These are phyloP conservation scores for Megalonaias nervosa DNA, from an alignment of 1,140 invertebrate genomes.

Conservation along the genomic window DNA sequence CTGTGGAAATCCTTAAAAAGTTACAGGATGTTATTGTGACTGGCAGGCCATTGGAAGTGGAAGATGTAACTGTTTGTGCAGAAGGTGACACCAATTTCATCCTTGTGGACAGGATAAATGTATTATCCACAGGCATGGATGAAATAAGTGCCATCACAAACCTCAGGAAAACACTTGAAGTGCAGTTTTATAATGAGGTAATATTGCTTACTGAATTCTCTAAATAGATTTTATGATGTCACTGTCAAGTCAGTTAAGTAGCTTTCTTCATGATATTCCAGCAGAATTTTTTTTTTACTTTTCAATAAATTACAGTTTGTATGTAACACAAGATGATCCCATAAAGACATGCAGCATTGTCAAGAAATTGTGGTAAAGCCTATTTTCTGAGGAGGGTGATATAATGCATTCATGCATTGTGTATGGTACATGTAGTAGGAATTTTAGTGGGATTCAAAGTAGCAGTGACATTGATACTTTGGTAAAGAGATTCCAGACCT, in stretches of 20 bases:
- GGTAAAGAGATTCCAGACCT: too few species aligned
- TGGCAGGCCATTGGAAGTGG: constrained; percentile 31
- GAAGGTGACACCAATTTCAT: constrained; percentile 30
- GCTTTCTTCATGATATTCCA: background rate
- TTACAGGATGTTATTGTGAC: constrained; percentile 17
- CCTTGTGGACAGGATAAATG: constrained; percentile 16
- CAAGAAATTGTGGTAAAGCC: background rate
- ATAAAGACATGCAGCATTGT: background rate
- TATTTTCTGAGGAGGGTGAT: too few species aligned
- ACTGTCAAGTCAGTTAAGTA: background rate
- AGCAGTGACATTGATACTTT: too few species aligned
- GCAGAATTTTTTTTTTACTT: background rate
- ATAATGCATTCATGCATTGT: too few species aligned
- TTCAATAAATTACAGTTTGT: background rate
- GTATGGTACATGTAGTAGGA: too few species aligned
- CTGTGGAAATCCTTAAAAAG: constrained; percentile 32
- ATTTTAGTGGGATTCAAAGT: too few species aligned
- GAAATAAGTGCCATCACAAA: constrained; percentile 20
- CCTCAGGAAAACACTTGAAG: constrained; percentile 27
- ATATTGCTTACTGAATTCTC: background rate
- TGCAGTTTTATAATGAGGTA: constrained; percentile 41
- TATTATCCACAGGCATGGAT: constrained; percentile 21
- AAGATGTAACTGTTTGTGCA: constrained; percentile 1
- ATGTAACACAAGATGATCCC: background rate
- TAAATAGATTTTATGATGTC: background rate